A percentile compares a stretch with the other conserved stretches of the same genome.
Conservation (phyloP, 2,888 invertebrate species). For the Napeogenes inachia region DNA sequence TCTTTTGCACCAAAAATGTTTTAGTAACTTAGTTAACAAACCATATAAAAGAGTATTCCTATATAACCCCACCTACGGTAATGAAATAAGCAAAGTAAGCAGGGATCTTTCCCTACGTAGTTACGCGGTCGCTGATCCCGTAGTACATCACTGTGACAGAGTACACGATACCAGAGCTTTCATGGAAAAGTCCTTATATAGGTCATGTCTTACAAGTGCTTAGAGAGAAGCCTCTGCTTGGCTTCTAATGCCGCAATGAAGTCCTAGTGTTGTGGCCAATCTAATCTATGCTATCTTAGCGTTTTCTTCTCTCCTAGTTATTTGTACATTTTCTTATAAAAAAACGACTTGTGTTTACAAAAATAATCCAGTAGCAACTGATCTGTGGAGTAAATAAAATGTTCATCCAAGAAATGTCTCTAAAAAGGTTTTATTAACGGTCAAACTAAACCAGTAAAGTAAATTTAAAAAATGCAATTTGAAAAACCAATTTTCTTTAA, state of each 20-base stretch:
- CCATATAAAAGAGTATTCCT: neutral
- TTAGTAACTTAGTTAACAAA: neutral
- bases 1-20: neutral
- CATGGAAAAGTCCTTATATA: neutral
- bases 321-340: neutral
- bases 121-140: slow-evolving; percentile 26
- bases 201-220: neutral
- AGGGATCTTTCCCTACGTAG: slow-evolving; percentile 18
- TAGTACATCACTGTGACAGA: slow-evolving; percentile 4
- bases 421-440: neutral
- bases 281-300: neutral
- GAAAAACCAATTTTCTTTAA: no score
- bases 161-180: neutral
- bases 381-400: slow-evolving; percentile 11
- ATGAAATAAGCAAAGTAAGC: slow-evolving; percentile 8
- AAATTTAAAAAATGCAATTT: no score
- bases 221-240: no score
- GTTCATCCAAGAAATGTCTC: slow-evolving; percentile 11
- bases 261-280: neutral
- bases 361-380: neutral
- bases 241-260: no score
- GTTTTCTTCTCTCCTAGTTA: neutral
- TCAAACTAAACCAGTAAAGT: no score
- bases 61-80: slow-evolving; percentile 15
- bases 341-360: no score